These are phyloP conservation scores for Eupristina koningsbergeri DNA, from an alignment of 1,140 invertebrate species.

Conservation along the genomic window DNA sequence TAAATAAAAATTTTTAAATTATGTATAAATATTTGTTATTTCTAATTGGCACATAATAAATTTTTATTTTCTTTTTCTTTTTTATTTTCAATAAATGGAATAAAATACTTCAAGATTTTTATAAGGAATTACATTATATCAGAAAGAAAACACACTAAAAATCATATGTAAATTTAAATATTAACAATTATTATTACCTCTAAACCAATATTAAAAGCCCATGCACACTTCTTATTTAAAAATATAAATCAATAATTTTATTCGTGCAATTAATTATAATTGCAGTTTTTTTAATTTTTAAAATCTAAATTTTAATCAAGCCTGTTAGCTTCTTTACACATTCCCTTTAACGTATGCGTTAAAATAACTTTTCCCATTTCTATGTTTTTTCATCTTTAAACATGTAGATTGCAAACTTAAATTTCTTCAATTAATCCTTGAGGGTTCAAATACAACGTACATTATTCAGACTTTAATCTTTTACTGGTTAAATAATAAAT, in stretches of 20 bases:
- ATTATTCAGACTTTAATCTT: background rate
- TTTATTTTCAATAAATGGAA: too few species aligned
- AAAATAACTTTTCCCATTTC: background rate
- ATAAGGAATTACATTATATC: too few species aligned
- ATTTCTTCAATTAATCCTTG: background rate
- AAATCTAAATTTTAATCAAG: background rate
- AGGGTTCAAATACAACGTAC: background rate
- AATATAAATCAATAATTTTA: background rate
- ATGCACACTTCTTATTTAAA: background rate
- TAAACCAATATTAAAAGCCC: background rate
- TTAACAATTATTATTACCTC: background rate
- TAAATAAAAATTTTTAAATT: too few species aligned
- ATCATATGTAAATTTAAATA: background rate
- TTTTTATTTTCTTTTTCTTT: too few species aligned
- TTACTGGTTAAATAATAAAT: too few species aligned
- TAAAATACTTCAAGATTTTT: too few species aligned
- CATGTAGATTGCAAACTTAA: background rate
- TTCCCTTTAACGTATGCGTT: background rate
- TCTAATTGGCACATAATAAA: too few species aligned
- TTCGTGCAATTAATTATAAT: background rate
- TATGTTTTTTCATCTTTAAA: background rate
- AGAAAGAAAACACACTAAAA: too few species aligned
- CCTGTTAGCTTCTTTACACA: constrained; percentile 11
- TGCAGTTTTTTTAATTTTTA: background rate
- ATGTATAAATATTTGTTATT: too few species aligned